Evolutionary conservation across 53 echinoderm and acorn worm genomes (phyloP), one percentile per base, ranked within the genome.

Genomic region (Actinopyga echinites): DNA sequence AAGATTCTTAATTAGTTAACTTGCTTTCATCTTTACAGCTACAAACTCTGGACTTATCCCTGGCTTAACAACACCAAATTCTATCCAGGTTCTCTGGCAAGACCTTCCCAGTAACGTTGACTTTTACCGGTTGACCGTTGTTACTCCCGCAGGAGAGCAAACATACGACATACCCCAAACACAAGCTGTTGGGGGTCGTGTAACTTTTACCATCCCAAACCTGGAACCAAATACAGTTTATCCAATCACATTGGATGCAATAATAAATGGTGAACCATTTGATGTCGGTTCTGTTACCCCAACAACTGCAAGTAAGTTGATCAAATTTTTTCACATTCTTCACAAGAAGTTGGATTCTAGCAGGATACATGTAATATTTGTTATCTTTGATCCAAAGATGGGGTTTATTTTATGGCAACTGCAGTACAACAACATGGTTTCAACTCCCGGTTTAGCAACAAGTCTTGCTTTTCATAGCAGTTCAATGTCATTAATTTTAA

Each of bases 61-160:
- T 17, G 80, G 80, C 1, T 8, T 36, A 4, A 40, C 60, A n/a
- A 80, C 80, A 26, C 80, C 80, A n/a, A 60, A 36, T 11, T 58
- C 80, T 22, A 61, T 80, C 44, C 80, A 80, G n/a, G 80, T 80
- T 4, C 22, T 42, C 22, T 80, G 81, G 81, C 56, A 80, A 44
- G 81, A 80, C 43, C 26, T 80, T 4, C 81, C 81, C 5, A 37
- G n/a, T 8, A 22, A 80, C 29, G 59, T 80, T 8, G 80, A 80
- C 44, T 80, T 80, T 61, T 80, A 80, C 44, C 61, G 13, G 23
- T 23, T 80, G 80, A 80, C 81, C 24, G 77, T 56, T 6, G 0
- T 34, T 38, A 62, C 63, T 45, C 81, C 81, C 12, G 12, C 35
- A 4, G 81, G 81, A 61, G 61, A 60, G 24, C 9, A 80, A 37